phyloP scores from a whole-genome alignment of 2,888 invertebrate genomes.

The Calliphora vomitoria region DNA sequence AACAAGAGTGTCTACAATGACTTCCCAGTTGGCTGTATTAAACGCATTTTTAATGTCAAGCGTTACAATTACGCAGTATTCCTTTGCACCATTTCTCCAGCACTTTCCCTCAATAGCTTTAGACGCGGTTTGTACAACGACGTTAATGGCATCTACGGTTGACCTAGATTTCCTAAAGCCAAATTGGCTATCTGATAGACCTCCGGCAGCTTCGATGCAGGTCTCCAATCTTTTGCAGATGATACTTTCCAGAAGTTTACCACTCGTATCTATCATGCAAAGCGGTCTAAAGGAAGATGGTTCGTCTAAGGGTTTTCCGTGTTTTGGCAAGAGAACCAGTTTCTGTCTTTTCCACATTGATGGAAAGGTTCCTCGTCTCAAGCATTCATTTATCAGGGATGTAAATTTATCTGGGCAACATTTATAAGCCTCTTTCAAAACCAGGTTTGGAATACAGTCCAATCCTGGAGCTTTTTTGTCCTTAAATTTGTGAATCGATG shows the following conservation, averaged over 20 bases:
- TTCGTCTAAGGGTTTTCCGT: constrained; percentile 7
- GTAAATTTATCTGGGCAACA: neutral
- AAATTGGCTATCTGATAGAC: neutral
- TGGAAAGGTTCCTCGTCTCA: neutral
- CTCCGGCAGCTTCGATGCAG: neutral
- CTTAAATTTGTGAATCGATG: neutral
- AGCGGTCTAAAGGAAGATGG: constrained; percentile 41
- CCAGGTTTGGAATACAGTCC: constrained; percentile 35
- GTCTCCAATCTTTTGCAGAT: constrained; percentile 15
- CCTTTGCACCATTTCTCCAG: too few relatives aligned
- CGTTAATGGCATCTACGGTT: too few relatives aligned
- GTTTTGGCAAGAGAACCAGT: constrained; percentile 38
- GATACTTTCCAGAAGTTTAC: constrained; percentile 35
- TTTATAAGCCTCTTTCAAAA: constrained; percentile 26
- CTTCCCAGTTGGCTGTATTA: constrained; percentile 53
- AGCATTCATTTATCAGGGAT: constrained; percentile 7
- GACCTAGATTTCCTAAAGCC: too few relatives aligned
- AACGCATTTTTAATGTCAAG: constrained; percentile 60
- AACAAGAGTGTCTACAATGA: neutral
- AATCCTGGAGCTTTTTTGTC: constrained; percentile 43
- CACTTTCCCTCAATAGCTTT: too few relatives aligned
- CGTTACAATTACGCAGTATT: constrained; percentile 46
- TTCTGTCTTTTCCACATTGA: constrained; percentile 39
- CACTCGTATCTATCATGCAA: too few relatives aligned
- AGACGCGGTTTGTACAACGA: too few relatives aligned